Conservation (phyloP, 2,888 invertebrate species). For the Linyphia triangularis region DNA sequence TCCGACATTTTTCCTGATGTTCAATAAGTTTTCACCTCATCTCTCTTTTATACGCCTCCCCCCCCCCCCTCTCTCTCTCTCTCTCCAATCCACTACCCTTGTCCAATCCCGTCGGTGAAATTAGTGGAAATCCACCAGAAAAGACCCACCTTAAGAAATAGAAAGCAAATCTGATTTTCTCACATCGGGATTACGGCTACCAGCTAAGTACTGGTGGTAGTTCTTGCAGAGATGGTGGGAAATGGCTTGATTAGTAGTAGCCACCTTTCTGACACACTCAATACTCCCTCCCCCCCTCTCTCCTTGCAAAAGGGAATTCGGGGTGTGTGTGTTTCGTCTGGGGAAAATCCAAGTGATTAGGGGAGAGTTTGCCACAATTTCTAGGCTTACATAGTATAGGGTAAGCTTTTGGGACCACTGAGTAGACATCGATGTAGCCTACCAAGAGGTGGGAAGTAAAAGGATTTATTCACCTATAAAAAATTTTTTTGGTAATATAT, state of each 20-base stretch:
- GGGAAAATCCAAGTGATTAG: constrained; percentile 24
- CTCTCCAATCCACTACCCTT: neutral
- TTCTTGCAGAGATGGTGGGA: neutral
- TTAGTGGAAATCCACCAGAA: constrained; percentile 38
- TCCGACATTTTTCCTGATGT: neutral
- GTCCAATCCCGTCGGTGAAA: neutral
- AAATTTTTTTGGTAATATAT: too few species aligned
- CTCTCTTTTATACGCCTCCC: too few species aligned
- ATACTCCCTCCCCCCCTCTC: constrained; percentile 43
- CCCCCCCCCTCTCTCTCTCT: too few species aligned
- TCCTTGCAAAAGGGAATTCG: constrained; percentile 19
- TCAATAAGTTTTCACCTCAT: constrained; percentile 10
- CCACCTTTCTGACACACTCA: constrained; percentile 46
- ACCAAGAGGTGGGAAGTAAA: too few species aligned
- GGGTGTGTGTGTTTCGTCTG: neutral
- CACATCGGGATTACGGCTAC: constrained; percentile 45
- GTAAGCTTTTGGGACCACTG: neutral
- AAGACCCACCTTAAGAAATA: constrained; percentile 23
- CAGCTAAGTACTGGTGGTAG: neutral
- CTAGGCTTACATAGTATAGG: neutral
- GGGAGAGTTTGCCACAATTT: constrained; percentile 20
- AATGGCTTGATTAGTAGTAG: constrained; percentile 54
- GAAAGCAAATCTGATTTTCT: constrained; percentile 64
- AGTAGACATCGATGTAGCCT: too few species aligned
- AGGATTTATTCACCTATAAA: too few species aligned